A percentile compares a stretch with the other conserved stretches of the same genome.
These are phyloP conservation scores for Mechanitis messenoides DNA, from an alignment of 2,888 invertebrate genomes.

Conservation along the genomic window DNA sequence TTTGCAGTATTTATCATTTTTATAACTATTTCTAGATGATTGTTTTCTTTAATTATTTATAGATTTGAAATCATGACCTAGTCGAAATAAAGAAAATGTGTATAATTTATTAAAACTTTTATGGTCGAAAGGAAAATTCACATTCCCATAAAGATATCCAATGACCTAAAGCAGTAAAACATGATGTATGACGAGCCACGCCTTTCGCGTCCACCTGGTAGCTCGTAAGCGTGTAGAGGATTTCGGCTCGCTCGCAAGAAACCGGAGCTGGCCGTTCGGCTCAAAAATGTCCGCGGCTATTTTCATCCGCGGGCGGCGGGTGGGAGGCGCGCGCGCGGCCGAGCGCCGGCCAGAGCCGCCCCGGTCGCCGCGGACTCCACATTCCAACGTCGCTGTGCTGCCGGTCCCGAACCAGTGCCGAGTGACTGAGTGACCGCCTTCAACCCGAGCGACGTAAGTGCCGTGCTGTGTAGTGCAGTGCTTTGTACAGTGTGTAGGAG, in stretches of 20 bases:
- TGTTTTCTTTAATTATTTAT: too few species aligned
- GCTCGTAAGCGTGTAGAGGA: conserved; percentile 34
- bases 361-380: conserved; percentile 83
- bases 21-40: too few species aligned
- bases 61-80: too few species aligned
- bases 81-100: too few species aligned
- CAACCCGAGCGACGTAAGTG: conserved; percentile 76
- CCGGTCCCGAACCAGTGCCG: conserved; percentile 61
- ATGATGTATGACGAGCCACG: conserved; percentile 29
- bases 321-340: conserved; percentile 34
- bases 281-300: conserved; percentile 67
- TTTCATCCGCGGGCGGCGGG: conserved; percentile 45
- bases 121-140: conserved; percentile 31
- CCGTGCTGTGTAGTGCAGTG: conserved; percentile 57
- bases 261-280: conserved; percentile 69
- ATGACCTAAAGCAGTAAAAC: neutral
- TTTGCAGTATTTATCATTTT: too few species aligned
- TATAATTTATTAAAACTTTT: too few species aligned
- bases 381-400: conserved; percentile 80
- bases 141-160: neutral
- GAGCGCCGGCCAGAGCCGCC: conserved; percentile 77
- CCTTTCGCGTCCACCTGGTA: conserved; percentile 44
- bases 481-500: conserved; percentile 44
- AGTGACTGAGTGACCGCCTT: conserved; percentile 72
- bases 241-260: conserved; percentile 50